Base-by-base conservation (phyloP, 1,140 invertebrate genomes). In the Capitella teleta region DNA sequence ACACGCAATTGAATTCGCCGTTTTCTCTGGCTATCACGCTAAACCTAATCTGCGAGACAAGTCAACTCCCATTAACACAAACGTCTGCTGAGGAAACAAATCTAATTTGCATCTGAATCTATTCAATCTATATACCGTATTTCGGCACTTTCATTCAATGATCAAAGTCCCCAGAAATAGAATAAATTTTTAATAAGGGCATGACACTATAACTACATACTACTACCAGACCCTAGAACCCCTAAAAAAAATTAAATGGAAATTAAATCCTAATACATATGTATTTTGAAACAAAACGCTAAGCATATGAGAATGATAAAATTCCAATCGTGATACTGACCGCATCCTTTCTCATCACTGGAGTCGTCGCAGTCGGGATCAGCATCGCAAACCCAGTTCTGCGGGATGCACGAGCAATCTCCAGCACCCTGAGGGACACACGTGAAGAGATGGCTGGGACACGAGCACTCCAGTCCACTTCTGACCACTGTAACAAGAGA, bases 361-460 rank as follows among this genome's bases (percentile, higher is more conserved):
- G 87, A 88, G 67, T 93, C 88, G 0, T 90, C 84, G 71, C 91
- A 95, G 63, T 95, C 90, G 0, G 85, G 84, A 70, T 94, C 89
- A 0, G 90, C 88, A 67, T 96, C 91, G 67, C 92, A 97, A 0
- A 93, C 72, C 89, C 89, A 94, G 64, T 89, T 86, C 50, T 80
- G 82, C 0, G 89, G 87, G 52, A 97, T 95, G 66, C 93, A 97
- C 8, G 50, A 40, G 32, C 53, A 55, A 8, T 52, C 49, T 0
- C 32, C 37, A 16, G n/a, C 16, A 25, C 25, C 21, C 12, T 14
- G 30, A 1, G 41, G 21, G 14, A 10, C 32, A 30, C 53, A 55
- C 23, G 26, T 28, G 50, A 52, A 47, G 2, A 46, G 49, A 24
- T 54, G 49, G 28, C 28, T 23, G 4, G 53, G 49, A 23, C 52